A percentile compares a stretch with the other conserved stretches of the same genome.
phyloP scores from a whole-genome alignment of 2,797 vertebrate genomes.

The Pipistrellus kuhlii region DNA sequence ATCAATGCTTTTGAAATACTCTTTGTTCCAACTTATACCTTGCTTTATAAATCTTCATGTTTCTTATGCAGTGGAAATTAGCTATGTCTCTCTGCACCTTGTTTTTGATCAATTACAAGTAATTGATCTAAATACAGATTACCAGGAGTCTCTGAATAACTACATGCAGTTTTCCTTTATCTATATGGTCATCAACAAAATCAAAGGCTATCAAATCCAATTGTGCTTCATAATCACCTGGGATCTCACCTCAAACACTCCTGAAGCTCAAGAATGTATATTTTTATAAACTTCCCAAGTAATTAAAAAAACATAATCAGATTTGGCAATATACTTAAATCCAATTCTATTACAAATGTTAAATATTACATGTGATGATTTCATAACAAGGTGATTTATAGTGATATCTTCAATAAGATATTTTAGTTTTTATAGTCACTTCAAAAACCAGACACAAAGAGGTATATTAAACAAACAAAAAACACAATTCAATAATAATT shows the following conservation, averaged over 20 bases:
- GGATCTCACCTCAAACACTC: background rate
- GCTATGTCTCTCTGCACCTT: background rate
- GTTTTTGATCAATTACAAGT: slow-evolving; percentile 4
- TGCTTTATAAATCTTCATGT: background rate
- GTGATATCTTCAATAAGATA: slow-evolving; percentile 37
- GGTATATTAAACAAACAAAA: background rate
- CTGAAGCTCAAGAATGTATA: background rate
- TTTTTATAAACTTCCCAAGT: slow-evolving; percentile 5
- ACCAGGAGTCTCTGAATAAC: background rate
- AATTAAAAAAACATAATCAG: slow-evolving; percentile 32
- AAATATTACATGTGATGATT: slow-evolving; percentile 39
- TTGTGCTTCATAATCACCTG: background rate
- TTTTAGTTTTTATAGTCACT: background rate
- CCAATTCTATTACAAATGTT: slow-evolving; percentile 23
- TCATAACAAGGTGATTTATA: slow-evolving; percentile 54
- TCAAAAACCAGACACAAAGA: slow-evolving; percentile 39
- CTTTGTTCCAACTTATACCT: background rate
- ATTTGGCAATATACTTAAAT: background rate
- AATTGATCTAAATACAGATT: too few species aligned
- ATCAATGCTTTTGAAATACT: background rate
- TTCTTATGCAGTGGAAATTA: background rate
- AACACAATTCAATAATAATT: too few species aligned
- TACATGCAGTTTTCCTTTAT: background rate
- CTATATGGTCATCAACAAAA: background rate
- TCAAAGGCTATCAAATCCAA: slow-evolving; percentile 11